These are phyloP conservation scores for Augochlora pura DNA, from an alignment of 1,140 invertebrate genomes.

Conservation along the genomic window DNA sequence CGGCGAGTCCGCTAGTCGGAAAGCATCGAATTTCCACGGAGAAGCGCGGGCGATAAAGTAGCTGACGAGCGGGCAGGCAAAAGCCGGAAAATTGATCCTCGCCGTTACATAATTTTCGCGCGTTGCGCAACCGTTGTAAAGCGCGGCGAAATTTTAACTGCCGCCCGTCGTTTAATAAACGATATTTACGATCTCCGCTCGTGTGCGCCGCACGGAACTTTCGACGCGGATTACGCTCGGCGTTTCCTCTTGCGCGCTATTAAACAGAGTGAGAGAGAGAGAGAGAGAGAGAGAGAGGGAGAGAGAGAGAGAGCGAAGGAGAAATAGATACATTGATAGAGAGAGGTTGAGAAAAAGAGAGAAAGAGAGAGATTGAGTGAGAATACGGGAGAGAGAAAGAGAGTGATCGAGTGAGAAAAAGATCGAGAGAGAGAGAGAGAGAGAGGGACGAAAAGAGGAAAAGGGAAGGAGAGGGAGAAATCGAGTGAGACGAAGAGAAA, in stretches of 20 bases:
- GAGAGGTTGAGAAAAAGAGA: too few species aligned
- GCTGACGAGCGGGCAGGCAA: background rate
- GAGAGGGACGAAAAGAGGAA: background rate
- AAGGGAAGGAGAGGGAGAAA: too few species aligned
- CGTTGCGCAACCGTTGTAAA: conserved; percentile 15
- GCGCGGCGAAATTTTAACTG: conserved; percentile 34
- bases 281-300: too few species aligned
- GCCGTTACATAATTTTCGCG: conserved; percentile 33
- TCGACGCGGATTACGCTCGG: background rate
- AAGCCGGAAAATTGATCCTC: conserved; percentile 27
- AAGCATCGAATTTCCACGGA: background rate
- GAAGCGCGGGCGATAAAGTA: background rate
- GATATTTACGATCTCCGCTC: conserved; percentile 34
- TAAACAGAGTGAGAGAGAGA: too few species aligned
- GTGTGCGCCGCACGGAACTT: background rate
- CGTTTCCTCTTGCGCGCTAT: background rate
- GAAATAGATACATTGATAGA: background rate
- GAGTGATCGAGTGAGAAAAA: background rate
- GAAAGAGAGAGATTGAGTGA: too few species aligned
- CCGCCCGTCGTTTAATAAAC: conserved; percentile 39
- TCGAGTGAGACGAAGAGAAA: too few species aligned
- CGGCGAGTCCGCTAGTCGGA: too few species aligned
- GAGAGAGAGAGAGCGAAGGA: too few species aligned
- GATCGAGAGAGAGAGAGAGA: too few species aligned
- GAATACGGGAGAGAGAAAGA: background rate